Conservation (phyloP, 2,113 vertebrate genomes). For the Gadus chalcogrammus region DNA sequence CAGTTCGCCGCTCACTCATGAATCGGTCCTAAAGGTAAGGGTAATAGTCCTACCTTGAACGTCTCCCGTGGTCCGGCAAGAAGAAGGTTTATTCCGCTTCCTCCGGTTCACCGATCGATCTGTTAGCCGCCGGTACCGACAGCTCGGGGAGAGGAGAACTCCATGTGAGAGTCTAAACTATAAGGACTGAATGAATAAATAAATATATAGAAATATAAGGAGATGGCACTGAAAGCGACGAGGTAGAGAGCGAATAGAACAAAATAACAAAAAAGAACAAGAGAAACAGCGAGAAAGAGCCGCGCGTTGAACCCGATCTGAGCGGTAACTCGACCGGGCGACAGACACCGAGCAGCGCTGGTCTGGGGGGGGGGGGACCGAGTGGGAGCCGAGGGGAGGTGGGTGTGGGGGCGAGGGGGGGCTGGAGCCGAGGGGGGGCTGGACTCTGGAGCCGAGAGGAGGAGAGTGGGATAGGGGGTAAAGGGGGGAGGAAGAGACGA, state of each 20-base stretch:
- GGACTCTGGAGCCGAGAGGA: too few species aligned
- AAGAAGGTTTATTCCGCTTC: conserved; percentile 12
- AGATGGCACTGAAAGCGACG: neutral
- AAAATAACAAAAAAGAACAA: neutral
- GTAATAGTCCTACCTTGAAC: conserved; percentile 33
- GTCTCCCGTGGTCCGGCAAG: conserved; percentile 12
- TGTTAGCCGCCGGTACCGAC: neutral
- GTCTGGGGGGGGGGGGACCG: neutral
- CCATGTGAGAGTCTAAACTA: too few species aligned
- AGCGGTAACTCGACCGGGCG: conserved; percentile 41
- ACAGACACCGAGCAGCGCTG: conserved; percentile 16
- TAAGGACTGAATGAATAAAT: too few species aligned
- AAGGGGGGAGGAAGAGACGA: neutral
- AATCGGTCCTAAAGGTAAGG: too few species aligned
- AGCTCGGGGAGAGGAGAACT: neutral
- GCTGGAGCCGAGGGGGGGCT: too few species aligned
- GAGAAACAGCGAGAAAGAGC: neutral
- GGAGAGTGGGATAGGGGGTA: neutral
- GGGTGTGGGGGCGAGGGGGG: too few species aligned
- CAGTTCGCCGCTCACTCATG: too few species aligned
- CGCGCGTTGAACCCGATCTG: conserved; percentile 38
- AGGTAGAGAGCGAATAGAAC: neutral
- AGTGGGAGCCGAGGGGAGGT: too few species aligned
- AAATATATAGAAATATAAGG: neutral
- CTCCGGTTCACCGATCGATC: neutral